These are phyloP conservation scores for Microtus pennsylvanicus DNA, from an alignment of 2,113 vertebrate genomes.

Conservation along the genomic window DNA sequence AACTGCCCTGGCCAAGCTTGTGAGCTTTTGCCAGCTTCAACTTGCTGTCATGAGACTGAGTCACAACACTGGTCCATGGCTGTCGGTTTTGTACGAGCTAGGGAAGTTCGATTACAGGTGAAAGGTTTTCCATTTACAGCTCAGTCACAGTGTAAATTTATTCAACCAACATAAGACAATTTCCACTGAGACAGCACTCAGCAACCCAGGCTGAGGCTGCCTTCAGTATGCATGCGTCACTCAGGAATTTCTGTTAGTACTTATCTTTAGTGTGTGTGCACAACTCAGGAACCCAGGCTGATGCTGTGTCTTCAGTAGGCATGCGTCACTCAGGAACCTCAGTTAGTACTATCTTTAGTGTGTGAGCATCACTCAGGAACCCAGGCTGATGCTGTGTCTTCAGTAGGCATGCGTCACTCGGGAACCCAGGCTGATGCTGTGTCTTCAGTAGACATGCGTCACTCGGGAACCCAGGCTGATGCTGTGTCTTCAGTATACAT, in stretches of 20 bases:
- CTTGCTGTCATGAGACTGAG: not conserved
- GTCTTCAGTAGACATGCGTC: not conserved
- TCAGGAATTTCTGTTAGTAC: not conserved
- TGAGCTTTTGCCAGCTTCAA: not conserved
- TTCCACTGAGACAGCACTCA: not conserved
- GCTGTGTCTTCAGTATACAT: no score
- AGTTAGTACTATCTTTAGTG: not conserved
- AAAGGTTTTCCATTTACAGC: not conserved
- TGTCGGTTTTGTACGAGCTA: not conserved
- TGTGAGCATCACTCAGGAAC: not conserved
- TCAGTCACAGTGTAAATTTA: not conserved
- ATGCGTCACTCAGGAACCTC: not conserved
- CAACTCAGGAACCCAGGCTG: not conserved
- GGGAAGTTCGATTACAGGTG: not conserved
- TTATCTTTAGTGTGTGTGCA: not conserved
- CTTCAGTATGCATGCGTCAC: not conserved
- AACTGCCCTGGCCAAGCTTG: not conserved
- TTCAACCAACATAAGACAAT: not conserved
- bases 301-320: no score
- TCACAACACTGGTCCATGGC: not conserved
- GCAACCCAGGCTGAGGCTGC: not conserved
- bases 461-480: not conserved
- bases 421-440: not conserved
- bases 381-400: no score
- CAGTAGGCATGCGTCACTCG: not conserved